Percentiles rank a stretch among this genome's conserved stretches.
These are phyloP conservation scores for Agonum fuliginosum DNA, from an alignment of 2,888 invertebrate genomes.

Conservation along the genomic window DNA sequence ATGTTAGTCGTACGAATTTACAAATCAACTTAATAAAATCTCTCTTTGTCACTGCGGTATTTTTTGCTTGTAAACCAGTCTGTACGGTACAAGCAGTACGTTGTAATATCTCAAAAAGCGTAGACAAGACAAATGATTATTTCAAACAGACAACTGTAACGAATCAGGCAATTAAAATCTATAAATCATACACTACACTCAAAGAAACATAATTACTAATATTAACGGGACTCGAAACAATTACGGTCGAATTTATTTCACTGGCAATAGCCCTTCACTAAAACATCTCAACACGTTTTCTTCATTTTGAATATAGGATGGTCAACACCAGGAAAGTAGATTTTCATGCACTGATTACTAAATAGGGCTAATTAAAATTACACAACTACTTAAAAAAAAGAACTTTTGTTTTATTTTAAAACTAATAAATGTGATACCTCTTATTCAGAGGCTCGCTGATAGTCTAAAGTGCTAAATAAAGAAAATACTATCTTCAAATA, in stretches of 20 bases:
- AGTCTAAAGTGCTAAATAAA: no score
- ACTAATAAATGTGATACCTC: no score
- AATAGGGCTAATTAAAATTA: no score
- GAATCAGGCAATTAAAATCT: constrained; percentile 39
- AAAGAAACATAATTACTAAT: constrained; percentile 40
- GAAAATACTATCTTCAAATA: no score
- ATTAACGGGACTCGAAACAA: constrained; percentile 33
- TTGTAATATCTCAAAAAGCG: constrained; percentile 2
- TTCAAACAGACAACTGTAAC: constrained; percentile 40
- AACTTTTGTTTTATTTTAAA: no score
- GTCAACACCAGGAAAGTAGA: no score
- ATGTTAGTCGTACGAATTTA: constrained; percentile 15
- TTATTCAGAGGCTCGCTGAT: no score
- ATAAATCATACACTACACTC: constrained; percentile 39
- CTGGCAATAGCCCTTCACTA: not conserved
- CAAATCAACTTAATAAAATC: constrained; percentile 31
- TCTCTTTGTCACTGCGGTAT: constrained; percentile 21
- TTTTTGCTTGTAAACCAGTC: constrained; percentile 19
- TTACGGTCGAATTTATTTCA: constrained; percentile 23
- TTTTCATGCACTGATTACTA: no score
- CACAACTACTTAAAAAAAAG: no score
- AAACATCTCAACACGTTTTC: not conserved
- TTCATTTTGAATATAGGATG: not conserved
- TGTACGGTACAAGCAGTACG: constrained; percentile 11
- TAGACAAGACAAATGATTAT: constrained; percentile 42